Percentiles rank a stretch among this genome's conserved stretches.
Conservation (phyloP, 1,140 invertebrate genomes). For the Steinernema khuongi region DNA sequence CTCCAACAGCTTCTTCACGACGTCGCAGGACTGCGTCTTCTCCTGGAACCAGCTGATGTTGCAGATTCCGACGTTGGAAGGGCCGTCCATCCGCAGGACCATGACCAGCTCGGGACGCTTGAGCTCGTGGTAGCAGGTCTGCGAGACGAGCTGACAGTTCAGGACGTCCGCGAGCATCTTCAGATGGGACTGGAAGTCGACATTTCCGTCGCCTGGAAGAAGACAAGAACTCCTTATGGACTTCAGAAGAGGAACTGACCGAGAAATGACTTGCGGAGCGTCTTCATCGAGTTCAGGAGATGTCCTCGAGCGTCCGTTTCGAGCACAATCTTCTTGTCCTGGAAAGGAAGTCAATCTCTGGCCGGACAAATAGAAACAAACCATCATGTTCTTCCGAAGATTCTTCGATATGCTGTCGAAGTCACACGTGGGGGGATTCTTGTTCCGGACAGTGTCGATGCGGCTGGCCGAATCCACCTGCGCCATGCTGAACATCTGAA, state of each 20-base stretch:
- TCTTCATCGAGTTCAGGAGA: neutral
- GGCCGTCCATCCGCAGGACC: neutral
- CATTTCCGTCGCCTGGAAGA: neutral
- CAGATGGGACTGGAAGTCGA: neutral
- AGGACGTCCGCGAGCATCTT: neutral
- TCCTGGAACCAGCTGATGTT: neutral
- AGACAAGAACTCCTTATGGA: neutral
- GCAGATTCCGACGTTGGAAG: neutral
- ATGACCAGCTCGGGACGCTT: neutral
- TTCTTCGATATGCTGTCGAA: neutral
- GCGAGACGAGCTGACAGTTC: neutral
- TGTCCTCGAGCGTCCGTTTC: neutral
- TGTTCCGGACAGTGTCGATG: neutral
- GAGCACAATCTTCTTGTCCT: constrained; percentile 1
- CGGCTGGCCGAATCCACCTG: neutral
- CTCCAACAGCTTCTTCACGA: neutral
- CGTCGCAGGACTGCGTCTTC: neutral
- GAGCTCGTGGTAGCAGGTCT: neutral
- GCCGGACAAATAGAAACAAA: neutral
- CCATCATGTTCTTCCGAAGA: neutral
- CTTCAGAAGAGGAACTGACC: neutral
- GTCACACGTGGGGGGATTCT: neutral
- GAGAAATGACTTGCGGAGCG: neutral
- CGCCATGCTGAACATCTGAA: neutral
- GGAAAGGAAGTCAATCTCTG: neutral